Conservation (phyloP, 2,888 invertebrate species). For the Gandaritis pyraliata region DNA sequence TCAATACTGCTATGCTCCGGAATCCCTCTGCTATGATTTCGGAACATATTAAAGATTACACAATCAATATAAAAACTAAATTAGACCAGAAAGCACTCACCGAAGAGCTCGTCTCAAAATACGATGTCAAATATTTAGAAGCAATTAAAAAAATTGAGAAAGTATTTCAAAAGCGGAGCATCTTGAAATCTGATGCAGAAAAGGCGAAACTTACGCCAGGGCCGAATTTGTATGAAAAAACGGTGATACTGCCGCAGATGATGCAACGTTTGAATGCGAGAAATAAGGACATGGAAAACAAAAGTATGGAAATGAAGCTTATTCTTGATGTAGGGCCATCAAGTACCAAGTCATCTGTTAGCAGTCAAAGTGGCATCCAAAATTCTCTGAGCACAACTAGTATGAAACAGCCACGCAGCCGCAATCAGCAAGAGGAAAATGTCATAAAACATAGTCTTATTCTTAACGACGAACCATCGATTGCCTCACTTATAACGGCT, state of each 20-base stretch:
- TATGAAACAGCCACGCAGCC: background rate
- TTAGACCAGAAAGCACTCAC: constrained; percentile 15
- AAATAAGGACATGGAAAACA: constrained; percentile 35
- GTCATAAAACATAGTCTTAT: background rate
- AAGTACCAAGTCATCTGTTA: background rate
- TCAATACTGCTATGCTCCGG: background rate
- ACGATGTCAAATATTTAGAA: constrained; percentile 34
- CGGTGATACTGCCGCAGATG: constrained; percentile 51
- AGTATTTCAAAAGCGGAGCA: constrained; percentile 43
- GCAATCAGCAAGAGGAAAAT: no score
- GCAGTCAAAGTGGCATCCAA: background rate
- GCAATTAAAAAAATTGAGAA: constrained; percentile 50
- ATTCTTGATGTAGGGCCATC: constrained; percentile 34
- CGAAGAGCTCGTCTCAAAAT: constrained; percentile 29
- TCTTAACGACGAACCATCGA: background rate
- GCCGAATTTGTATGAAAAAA: constrained; percentile 54
- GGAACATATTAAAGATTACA: background rate
- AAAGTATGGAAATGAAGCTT: constrained; percentile 34
- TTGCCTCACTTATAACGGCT: background rate
- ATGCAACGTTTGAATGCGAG: constrained; percentile 45
- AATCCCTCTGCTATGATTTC: background rate
- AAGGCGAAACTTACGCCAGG: constrained; percentile 49
- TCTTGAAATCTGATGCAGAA: constrained; percentile 40
- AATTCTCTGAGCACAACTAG: background rate
- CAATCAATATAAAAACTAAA: constrained; percentile 7